Evolutionary conservation across 2,888 invertebrate genomes (phyloP), one percentile per base, ranked within the genome.

Genomic region (Hanleya hanleyi): DNA sequence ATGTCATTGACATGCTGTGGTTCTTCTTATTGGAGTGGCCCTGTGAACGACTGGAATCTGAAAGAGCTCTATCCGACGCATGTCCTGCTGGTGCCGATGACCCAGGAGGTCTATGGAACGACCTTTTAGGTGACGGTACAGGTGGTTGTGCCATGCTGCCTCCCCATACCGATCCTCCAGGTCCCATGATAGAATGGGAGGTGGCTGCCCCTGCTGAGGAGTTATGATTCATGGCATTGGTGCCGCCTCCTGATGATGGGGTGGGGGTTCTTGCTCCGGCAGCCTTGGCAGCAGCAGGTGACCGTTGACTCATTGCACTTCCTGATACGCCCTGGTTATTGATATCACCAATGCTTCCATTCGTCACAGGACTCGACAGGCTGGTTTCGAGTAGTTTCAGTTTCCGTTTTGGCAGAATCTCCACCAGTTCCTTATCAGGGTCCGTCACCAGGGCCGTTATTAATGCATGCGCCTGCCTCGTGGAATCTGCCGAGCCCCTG

Each of bases 391-490:
- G 32, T 18, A 70, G 35, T 79, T 70, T 70, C 5, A 38, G n/a
- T 71, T 73, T 65, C 71, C 66, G 47, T 76, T 85, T 84, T 12
- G 84, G 82, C 61, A 85, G 69, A 37, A 86, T 80, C 70, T 87
- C 88, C n/a, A 83, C 83, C 38, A 90, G 74, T 64, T 90, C 90
- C 69, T 87, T 88, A 83, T 99, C 98, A 5, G 97, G 97, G 92
- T 99, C 98, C 90, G 96, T 96, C 86, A 98, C 96, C 86, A 99
- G 93, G 12, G 96, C 94, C 57, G 95, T 94, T 83, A 99, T 98
- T 86, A 99, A 93, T 83, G 93, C 93, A 88, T 97, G 95, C 68
- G 99, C 98, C 89, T 97, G 96, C 89, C 96, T 95, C 0, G 96
- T 97, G 7, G 97, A 96, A 85, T 98, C 98, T 29, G 95, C 93